These are phyloP conservation scores for Odontamblyopus lacepedii DNA, from an alignment of 2,797 vertebrate genomes.

Conservation along the genomic window DNA sequence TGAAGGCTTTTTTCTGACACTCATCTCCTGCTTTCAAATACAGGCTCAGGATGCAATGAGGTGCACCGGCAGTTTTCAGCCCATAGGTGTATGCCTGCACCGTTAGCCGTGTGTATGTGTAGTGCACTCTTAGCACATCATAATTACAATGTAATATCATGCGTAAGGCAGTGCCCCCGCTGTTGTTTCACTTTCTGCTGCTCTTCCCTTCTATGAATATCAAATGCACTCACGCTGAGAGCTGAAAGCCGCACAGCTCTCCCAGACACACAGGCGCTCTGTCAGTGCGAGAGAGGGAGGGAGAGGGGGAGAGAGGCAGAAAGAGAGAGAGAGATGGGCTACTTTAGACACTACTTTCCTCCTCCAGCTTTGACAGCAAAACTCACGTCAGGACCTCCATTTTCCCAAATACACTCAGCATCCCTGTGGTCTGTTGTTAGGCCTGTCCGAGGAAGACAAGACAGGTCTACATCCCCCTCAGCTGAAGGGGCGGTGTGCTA, in stretches of 20 bases:
- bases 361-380: slow-evolving; percentile 69
- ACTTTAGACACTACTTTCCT: slow-evolving; percentile 52
- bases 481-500: slow-evolving; percentile 32
- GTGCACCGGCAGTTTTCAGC: slow-evolving; percentile 36
- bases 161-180: slow-evolving; percentile 67
- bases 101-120: slow-evolving; percentile 38
- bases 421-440: slow-evolving; percentile 66
- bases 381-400: slow-evolving; percentile 58
- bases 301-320: not conserved
- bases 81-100: slow-evolving; percentile 35
- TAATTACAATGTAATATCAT: slow-evolving; percentile 82
- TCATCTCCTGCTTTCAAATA: slow-evolving; percentile 55
- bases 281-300: slow-evolving; percentile 28
- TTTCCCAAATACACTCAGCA: slow-evolving; percentile 52
- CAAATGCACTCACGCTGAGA: slow-evolving; percentile 80
- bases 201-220: slow-evolving; percentile 81
- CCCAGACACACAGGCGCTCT: slow-evolving; percentile 60
- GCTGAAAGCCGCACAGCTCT: slow-evolving; percentile 72
- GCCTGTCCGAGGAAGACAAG: slow-evolving; percentile 55
- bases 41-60: slow-evolving; percentile 45
- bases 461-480: slow-evolving; percentile 59
- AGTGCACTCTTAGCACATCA: slow-evolving; percentile 68
- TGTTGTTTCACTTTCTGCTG: slow-evolving; percentile 75
- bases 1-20: slow-evolving; percentile 40
- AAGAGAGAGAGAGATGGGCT: slow-evolving; percentile 12